A percentile compares a stretch with the other conserved stretches of the same genome.
phyloP scores from a whole-genome alignment of 2,888 invertebrate species.

The Criorhina ranunculi region DNA sequence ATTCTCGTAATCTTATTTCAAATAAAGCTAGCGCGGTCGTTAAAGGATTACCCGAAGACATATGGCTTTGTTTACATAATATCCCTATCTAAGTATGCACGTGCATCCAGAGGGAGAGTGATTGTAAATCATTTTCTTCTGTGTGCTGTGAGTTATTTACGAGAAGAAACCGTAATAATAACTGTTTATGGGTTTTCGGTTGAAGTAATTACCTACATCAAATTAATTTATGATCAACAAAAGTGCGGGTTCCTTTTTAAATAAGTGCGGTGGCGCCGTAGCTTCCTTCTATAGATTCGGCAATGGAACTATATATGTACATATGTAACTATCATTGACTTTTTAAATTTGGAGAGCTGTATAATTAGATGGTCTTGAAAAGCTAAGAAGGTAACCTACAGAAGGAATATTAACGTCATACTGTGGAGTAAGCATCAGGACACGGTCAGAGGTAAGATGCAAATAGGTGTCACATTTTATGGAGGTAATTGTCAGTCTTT shows the following conservation, averaged over 20 bases:
- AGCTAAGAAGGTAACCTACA: too few species aligned
- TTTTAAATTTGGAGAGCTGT: too few species aligned
- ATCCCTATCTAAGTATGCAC: not conserved
- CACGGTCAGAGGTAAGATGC: too few species aligned
- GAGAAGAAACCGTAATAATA: slow-evolving; percentile 14
- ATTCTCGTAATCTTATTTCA: slow-evolving; percentile 20
- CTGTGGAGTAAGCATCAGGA: too few species aligned
- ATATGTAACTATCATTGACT: too few species aligned
- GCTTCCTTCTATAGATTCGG: too few species aligned
- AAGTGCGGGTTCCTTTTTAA: not conserved
- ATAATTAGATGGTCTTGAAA: too few species aligned
- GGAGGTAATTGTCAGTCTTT: too few species aligned
- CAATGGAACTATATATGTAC: too few species aligned
- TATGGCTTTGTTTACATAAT: slow-evolving; percentile 7
- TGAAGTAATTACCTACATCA: slow-evolving; percentile 5
- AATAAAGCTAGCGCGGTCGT: slow-evolving; percentile 20
- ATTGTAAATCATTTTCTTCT: slow-evolving; percentile 33
- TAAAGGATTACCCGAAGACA: slow-evolving; percentile 35
- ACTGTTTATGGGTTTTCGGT: slow-evolving; percentile 33
- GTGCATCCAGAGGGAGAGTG: not conserved
- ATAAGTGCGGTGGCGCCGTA: not conserved
- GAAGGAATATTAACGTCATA: too few species aligned
- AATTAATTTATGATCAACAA: slow-evolving; percentile 19
- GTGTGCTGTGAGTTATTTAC: slow-evolving; percentile 46
- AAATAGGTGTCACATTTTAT: too few species aligned